Evolutionary conservation across 2,797 vertebrate species (phyloP).

Genomic region (Paratrypauchen microcephalus): DNA sequence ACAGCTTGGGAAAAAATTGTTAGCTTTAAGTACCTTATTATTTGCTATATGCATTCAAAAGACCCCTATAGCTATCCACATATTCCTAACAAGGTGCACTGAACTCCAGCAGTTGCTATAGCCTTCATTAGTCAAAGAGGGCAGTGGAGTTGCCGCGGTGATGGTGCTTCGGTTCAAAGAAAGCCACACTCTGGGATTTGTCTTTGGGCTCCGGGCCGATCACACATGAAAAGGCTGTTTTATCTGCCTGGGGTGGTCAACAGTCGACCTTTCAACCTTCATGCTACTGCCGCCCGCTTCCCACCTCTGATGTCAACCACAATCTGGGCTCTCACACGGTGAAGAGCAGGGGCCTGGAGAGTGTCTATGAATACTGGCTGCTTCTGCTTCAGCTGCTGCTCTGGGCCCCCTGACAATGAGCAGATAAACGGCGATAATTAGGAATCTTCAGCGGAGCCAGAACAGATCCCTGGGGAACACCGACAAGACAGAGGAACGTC

Average conservation of each 20-base stretch:
- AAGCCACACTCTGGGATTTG: slow-evolving; percentile 54
- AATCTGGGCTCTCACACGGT: slow-evolving; percentile 61
- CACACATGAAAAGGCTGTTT: slow-evolving; percentile 77
- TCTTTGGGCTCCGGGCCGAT: slow-evolving; percentile 63
- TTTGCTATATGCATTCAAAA: neutral
- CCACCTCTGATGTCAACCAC: slow-evolving; percentile 73
- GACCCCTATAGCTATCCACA: slow-evolving; percentile 20
- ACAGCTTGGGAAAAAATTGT: neutral
- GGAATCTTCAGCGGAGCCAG: slow-evolving; percentile 42
- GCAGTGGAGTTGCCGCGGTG: slow-evolving; percentile 25
- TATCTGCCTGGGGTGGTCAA: slow-evolving; percentile 72
- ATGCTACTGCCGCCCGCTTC: slow-evolving; percentile 59
- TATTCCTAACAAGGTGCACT: slow-evolving; percentile 40
- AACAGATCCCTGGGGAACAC: slow-evolving; percentile 53
- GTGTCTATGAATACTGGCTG: slow-evolving; percentile 41
- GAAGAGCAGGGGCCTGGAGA: slow-evolving; percentile 62
- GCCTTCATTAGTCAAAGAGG: slow-evolving; percentile 41
- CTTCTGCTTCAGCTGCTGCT: slow-evolving; percentile 28
- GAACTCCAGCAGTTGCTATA: slow-evolving; percentile 6
- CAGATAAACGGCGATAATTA: slow-evolving; percentile 61
- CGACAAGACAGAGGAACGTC: slow-evolving; percentile 13
- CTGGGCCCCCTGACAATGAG: slow-evolving; percentile 44
- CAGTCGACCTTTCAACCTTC: slow-evolving; percentile 73
- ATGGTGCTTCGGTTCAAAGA: slow-evolving; percentile 67
- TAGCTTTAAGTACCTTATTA: neutral